Conservation (phyloP, 2,888 invertebrate species). For the Amphipyra tragopoginis region DNA sequence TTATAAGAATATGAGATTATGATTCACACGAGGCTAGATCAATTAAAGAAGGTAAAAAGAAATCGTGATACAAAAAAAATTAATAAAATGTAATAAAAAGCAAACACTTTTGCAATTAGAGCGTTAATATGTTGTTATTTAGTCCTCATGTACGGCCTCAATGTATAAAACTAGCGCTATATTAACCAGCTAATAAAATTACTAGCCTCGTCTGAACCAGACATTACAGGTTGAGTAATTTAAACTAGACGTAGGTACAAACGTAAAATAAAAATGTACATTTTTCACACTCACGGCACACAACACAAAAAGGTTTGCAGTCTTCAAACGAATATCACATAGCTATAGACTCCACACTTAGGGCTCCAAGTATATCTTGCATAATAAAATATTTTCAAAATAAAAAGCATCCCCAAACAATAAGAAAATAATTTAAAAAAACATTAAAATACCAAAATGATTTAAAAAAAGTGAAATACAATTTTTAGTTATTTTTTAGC, state of each 20-base stretch:
- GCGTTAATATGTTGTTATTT: neutral
- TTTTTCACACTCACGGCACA: conserved; percentile 81
- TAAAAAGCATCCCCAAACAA: neutral
- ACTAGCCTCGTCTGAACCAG: conserved; percentile 54
- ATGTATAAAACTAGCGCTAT: neutral
- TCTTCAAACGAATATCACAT: conserved; percentile 87
- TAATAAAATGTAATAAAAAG: neutral
- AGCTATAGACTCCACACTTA: conserved; percentile 76
- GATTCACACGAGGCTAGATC: conserved; percentile 41
- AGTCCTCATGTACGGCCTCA: neutral
- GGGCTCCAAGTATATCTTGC: conserved; percentile 62
- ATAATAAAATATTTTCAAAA: neutral
- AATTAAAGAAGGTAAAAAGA: neutral
- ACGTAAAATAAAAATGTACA: conserved; percentile 77
- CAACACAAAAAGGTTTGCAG: conserved; percentile 82
- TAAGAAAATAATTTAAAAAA: neutral
- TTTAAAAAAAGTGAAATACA: neutral
- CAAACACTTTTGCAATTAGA: conserved; percentile 5
- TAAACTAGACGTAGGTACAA: conserved; percentile 78
- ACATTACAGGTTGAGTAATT: conserved; percentile 61
- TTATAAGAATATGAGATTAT: conserved; percentile 35
- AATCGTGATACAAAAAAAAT: neutral
- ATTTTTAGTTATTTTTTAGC: too few species aligned
- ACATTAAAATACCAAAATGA: neutral
- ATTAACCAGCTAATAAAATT: conserved; percentile 6